Conservation (phyloP, 2,113 vertebrate genomes). For the Oncorhynchus masou region DNA sequence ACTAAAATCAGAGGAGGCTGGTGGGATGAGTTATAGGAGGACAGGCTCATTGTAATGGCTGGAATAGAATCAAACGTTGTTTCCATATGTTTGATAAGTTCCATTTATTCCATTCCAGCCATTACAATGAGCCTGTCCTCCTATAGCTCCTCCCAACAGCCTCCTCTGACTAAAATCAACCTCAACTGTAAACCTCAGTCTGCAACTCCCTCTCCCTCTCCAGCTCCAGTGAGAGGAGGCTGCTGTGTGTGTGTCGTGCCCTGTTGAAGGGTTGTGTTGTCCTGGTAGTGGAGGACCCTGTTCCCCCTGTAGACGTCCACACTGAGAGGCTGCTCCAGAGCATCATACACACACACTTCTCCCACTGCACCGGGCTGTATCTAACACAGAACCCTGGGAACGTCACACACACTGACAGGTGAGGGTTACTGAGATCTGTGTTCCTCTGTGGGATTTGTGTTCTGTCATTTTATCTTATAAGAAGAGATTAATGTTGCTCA, state of each 20-base stretch:
- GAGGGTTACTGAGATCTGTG: neutral
- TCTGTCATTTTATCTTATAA: neutral
- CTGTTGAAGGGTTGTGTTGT: constrained; percentile 66
- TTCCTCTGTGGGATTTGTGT: neutral
- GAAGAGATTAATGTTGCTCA: no score
- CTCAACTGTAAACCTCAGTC: neutral
- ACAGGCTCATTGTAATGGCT: no score
- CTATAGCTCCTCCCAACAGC: no score
- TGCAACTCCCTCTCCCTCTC: neutral
- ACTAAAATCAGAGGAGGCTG: no score
- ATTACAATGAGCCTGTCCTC: no score
- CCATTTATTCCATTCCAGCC: no score
- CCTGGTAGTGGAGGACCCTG: constrained; percentile 67
- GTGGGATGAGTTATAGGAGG: neutral
- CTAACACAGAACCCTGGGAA: constrained; percentile 60
- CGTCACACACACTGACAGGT: constrained; percentile 64
- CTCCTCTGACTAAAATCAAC: neutral
- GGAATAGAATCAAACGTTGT: no score
- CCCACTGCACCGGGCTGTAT: constrained; percentile 61
- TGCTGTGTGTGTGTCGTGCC: constrained; percentile 65
- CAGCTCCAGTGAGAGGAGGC: constrained; percentile 65
- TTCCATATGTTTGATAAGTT: no score
- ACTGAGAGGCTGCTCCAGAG: constrained; percentile 60
- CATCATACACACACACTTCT: constrained; percentile 62
- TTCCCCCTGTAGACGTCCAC: constrained; percentile 61